Percentiles rank a stretch among this genome's conserved stretches.
Conservation (phyloP, 30 jellyfish, hydroid and myxozoan species). For the Aurelia coerulea region DNA sequence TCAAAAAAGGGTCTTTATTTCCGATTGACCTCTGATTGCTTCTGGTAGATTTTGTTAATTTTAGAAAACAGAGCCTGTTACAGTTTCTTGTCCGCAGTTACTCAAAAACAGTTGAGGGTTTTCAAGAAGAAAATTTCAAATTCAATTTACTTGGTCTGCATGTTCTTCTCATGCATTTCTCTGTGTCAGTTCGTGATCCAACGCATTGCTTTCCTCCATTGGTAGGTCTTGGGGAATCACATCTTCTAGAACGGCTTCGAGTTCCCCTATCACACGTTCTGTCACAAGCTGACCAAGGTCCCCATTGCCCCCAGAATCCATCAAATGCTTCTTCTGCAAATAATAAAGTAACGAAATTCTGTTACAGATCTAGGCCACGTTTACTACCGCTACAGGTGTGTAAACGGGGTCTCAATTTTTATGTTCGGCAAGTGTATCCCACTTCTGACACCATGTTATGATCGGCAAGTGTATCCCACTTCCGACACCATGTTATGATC, state of each 20-base stretch:
- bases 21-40: no score
- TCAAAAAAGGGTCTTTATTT: no score
- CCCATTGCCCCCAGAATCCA: constrained; percentile 59
- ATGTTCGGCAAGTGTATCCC: no score
- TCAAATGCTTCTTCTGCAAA: constrained; percentile 18
- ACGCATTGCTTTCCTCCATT: constrained; percentile 44
- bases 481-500: no score
- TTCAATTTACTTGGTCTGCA: constrained; percentile 8
- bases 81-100: no score
- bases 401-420: no score
- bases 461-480: no score
- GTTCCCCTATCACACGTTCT: constrained; percentile 41
- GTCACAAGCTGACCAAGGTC: constrained; percentile 37
- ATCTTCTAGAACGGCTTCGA: constrained; percentile 17
- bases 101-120: not conserved
- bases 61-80: no score
- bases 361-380: not conserved
- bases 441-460: no score
- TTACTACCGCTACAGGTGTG: not conserved
- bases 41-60: no score
- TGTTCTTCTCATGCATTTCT: constrained; percentile 16
- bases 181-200: constrained; percentile 29
- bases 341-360: not conserved
- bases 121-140: not conserved
- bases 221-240: constrained; percentile 44